These are phyloP conservation scores for Hyphantria cunea DNA, from an alignment of 1,140 invertebrate species.

Conservation along the genomic window DNA sequence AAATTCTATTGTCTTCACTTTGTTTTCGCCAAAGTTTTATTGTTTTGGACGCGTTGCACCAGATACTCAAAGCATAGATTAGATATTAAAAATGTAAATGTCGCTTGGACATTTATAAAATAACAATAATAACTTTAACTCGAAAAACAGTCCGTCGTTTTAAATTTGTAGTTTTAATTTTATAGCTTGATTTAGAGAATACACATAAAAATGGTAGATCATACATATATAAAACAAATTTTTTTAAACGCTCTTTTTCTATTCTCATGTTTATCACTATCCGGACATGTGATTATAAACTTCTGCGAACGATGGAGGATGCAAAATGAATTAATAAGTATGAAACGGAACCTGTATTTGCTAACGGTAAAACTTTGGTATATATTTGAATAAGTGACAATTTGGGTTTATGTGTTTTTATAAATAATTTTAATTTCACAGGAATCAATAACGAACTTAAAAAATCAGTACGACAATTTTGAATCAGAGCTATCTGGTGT, in stretches of 20 bases:
- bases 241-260: conserved; percentile 49
- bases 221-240: conserved; percentile 38
- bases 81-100: too few species aligned
- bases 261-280: conserved; percentile 47
- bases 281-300: conserved; percentile 50
- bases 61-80: too few species aligned
- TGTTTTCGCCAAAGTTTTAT: too few species aligned
- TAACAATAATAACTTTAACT: too few species aligned
- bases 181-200: too few species aligned
- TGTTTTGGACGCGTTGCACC: too few species aligned
- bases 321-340: conserved; percentile 50
- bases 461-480: too few species aligned
- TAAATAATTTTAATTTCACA: background rate
- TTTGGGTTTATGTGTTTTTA: background rate
- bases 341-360: conserved; percentile 53
- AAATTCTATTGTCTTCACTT: too few species aligned
- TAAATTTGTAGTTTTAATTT: too few species aligned
- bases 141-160: too few species aligned
- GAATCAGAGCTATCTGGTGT: conserved; percentile 31
- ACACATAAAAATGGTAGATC: conserved; percentile 38
- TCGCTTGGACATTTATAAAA: too few species aligned
- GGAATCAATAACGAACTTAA: conserved; percentile 10
- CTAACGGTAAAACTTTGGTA: conserved; percentile 49
- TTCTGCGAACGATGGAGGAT: conserved; percentile 62
- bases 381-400: background rate